Evolutionary conservation across 2,113 vertebrate genomes (phyloP).

Genomic region (Cinclus cinclus): DNA sequence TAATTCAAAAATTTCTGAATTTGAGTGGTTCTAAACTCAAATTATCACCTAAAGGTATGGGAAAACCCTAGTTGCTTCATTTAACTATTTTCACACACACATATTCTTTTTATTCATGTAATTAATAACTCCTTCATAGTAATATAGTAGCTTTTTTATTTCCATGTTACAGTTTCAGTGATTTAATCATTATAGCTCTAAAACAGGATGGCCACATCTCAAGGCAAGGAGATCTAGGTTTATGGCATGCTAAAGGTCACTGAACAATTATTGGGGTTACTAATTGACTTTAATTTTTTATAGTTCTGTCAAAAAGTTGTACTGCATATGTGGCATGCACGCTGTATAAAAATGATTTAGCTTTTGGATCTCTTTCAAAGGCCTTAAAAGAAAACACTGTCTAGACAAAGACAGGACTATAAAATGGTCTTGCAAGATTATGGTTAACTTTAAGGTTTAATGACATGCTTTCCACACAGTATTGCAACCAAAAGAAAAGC

Average conservation of each 20-base stretch:
- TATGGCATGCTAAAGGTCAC: conserved; percentile 38
- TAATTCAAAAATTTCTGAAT: not conserved
- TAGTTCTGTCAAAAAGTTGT: conserved; percentile 31
- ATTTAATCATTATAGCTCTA: not conserved
- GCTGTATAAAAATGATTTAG: conserved; percentile 53
- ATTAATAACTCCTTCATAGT: not conserved
- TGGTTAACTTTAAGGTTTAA: not conserved
- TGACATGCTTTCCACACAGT: not conserved
- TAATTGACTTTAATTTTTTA: conserved; percentile 70
- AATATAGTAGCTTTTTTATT: not conserved
- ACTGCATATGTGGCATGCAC: not conserved
- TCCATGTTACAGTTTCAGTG: not conserved
- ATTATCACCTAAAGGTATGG: not conserved
- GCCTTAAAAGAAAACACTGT: conserved; percentile 29
- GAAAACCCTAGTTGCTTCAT: not conserved
- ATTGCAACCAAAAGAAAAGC: not conserved
- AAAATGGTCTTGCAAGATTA: not conserved
- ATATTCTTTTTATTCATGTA: not conserved
- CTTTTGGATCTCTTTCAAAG: conserved; percentile 46
- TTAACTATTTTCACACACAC: not conserved
- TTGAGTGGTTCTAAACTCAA: not conserved
- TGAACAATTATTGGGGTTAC: conserved; percentile 48
- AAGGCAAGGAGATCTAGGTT: not conserved
- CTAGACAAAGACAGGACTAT: conserved; percentile 8
- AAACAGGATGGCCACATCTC: not conserved